A percentile compares a stretch with the other conserved stretches of the same genome.
Conservation (phyloP, 2,797 vertebrate species). For the Pampus argenteus region DNA sequence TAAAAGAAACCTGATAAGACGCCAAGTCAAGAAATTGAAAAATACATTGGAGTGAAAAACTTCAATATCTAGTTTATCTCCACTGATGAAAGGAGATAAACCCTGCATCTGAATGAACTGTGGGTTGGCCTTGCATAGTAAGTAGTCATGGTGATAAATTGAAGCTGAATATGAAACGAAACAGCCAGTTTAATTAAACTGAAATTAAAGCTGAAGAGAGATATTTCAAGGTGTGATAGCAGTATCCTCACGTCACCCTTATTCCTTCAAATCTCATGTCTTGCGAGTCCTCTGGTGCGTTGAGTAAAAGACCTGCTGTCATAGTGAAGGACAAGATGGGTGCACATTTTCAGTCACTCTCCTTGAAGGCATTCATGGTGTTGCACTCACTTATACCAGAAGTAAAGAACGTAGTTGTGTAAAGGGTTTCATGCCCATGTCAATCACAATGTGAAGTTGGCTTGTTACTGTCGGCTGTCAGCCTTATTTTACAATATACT, state of each 20-base stretch:
- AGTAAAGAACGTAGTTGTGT: too few species aligned
- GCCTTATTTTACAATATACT: too few species aligned
- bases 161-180: conserved; percentile 37
- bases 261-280: too few species aligned
- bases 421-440: too few species aligned
- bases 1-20: conserved; percentile 24
- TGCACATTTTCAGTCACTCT: too few species aligned
- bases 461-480: too few species aligned
- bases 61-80: conserved; percentile 26
- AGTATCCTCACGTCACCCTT: background rate
- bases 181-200: conserved; percentile 19
- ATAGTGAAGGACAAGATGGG: too few species aligned
- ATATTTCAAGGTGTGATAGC: conserved; percentile 17
- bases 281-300: too few species aligned
- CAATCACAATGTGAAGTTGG: too few species aligned
- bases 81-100: conserved; percentile 41
- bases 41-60: conserved; percentile 36
- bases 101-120: conserved; percentile 50
- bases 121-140: conserved; percentile 30
- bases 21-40: conserved; percentile 39
- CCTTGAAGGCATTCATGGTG: too few species aligned
- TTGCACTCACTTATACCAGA: too few species aligned
- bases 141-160: conserved; percentile 29
- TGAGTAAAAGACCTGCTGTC: too few species aligned
- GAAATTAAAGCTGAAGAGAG: conserved; percentile 4